Evolutionary conservation across 2,797 vertebrate genomes (phyloP).

Genomic region (Halcyon chelicuti): DNA sequence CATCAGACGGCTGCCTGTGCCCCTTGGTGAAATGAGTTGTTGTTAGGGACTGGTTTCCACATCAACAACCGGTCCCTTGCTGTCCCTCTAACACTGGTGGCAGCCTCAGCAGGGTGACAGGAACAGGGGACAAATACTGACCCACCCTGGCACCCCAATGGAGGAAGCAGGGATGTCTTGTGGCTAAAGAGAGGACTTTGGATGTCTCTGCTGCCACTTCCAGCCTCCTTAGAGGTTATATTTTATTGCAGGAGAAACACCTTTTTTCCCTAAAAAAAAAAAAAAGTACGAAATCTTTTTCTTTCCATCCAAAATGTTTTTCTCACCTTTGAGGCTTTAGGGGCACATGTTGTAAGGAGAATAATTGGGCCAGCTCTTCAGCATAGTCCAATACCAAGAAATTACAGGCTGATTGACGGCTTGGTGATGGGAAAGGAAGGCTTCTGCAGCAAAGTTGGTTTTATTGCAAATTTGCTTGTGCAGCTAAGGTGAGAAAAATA

Average conservation of each 20-base stretch:
- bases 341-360: not conserved
- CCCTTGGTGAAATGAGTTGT: constrained; percentile 30
- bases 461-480: constrained; percentile 46
- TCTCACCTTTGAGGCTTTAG: constrained; percentile 14
- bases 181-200: not conserved
- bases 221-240: not conserved
- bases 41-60: constrained; percentile 17
- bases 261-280: not conserved
- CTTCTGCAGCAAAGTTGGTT: constrained; percentile 21
- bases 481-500: constrained; percentile 25
- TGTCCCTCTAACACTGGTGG: not conserved
- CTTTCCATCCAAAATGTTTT: not conserved
- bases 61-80: not conserved
- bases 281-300: not conserved
- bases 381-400: not conserved
- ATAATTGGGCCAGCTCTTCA: not conserved
- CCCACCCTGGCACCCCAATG: not conserved
- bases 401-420: constrained; percentile 46
- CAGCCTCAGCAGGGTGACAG: not conserved
- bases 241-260: not conserved
- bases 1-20: constrained; percentile 30
- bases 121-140: not conserved
- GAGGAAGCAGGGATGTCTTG: not conserved
- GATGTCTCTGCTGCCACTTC: not conserved
- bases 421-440: constrained; percentile 7